Conservation (phyloP, 1,140 invertebrate genomes). For the Holcopasites calliopsidis region DNA sequence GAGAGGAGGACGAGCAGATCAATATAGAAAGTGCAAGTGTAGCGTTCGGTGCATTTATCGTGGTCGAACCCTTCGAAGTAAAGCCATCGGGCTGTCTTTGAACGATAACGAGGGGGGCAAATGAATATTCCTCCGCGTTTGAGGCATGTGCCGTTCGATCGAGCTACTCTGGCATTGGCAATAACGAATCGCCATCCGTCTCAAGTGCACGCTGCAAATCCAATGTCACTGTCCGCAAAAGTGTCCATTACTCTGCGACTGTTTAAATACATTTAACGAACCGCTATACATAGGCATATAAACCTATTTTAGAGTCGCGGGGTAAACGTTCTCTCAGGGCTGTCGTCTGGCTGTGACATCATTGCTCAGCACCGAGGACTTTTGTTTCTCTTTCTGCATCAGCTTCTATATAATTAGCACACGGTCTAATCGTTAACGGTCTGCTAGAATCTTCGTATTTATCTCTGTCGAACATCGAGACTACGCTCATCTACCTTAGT, state of each 20-base stretch:
- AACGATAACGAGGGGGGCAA: neutral
- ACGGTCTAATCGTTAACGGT: constrained; percentile 16
- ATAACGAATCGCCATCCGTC: too few species aligned
- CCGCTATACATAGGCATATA: constrained; percentile 59
- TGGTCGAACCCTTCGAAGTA: neutral
- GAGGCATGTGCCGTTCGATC: neutral
- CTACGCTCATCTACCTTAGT: too few species aligned
- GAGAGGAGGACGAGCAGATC: constrained; percentile 33
- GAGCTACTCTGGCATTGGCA: neutral
- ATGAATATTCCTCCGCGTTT: neutral
- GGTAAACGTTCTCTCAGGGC: constrained; percentile 66
- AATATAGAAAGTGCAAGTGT: constrained; percentile 51
- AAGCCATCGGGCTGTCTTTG: neutral
- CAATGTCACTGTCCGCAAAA: constrained; percentile 33
- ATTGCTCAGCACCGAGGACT: constrained; percentile 51
- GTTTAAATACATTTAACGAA: constrained; percentile 60
- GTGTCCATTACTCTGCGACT: constrained; percentile 34
- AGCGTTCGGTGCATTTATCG: constrained; percentile 28
- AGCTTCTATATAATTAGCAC: constrained; percentile 41
- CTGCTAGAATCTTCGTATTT: too few species aligned
- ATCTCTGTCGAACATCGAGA: too few species aligned
- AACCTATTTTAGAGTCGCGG: constrained; percentile 63
- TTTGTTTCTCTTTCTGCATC: constrained; percentile 37
- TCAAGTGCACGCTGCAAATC: neutral
- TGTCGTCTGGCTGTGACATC: constrained; percentile 62